Base-by-base conservation (phyloP, 2,797 vertebrate genomes). In the Acipenser ruthenus region DNA sequence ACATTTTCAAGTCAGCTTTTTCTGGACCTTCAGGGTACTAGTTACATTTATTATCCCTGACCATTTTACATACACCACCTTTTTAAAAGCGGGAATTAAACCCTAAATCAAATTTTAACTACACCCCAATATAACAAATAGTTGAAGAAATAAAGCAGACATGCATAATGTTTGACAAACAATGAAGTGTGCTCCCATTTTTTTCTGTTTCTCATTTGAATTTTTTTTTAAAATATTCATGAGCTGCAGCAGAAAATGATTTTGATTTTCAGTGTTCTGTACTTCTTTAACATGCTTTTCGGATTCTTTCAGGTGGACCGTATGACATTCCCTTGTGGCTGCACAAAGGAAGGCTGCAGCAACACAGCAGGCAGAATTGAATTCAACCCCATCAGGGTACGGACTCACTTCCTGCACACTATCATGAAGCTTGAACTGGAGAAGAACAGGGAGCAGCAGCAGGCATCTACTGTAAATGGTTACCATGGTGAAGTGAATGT, bases 341-440 rank as follows among this genome's bases (percentile, higher is more conserved):
- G 97, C 84, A 94, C 93, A 71, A 98, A 99, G 80, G 96, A 99
- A 79, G 96, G 96, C 76, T 99, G 97, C 85, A 99, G 93, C 81
- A 99, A 99, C 78, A 90, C 93, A 23, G 92, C 94, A 1, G 97
- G 97, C 69, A 88, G 97, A 79, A 97, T 99, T 70, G 97, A 99
- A 83, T 99, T 99, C 77, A 99, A 99, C 81, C 97, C 97, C 64
- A 96, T 99, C 77, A 92, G 97, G 10, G 97, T 99, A 69, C 94
- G 96, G 83, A 99, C 97, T 80, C 97, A 99, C 81, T 99, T 99
- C 87, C 88, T 99, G 87, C 97, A 99, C 91, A 99, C 97, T 55
- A 97, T 99, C 78, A 99, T 99, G 97, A 98, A 98, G 85, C 93
- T 99, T 47, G 96, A 99, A 80, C 86, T 98, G 81, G 97, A 99